Evolutionary conservation across 2,113 vertebrate species (phyloP), one percentile per base, ranked within the genome.

Genomic region (Lota lota): DNA sequence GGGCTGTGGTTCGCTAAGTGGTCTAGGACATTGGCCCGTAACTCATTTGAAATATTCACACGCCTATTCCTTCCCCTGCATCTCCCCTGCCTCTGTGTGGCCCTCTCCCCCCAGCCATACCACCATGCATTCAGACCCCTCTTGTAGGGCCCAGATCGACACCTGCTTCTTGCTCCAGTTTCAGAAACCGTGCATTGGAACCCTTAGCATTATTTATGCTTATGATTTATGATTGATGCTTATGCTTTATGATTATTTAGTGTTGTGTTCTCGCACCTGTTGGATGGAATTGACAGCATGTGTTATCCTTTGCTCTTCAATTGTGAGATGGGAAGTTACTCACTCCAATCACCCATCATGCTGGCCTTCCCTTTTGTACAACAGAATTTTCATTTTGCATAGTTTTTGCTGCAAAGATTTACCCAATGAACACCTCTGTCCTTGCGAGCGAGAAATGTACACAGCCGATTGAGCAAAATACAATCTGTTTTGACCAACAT

Each of bases 1-100:
- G 22, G 62, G 69, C 63, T 28, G 56, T 64, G 64, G 40, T 73
- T 56, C 16, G 61, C 50, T 67, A 67, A 57, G 18, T 57, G 59
- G 8, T 67, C 57, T 19, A 61, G 21, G 19, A 50, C 47, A 24
- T 2, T 24, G 24, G 24, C 24, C 24, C 4, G 24, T 24, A 71
- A 58, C 51, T 65, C 28, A 59, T 72, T 64, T 59, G 70, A 53
- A 22, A 66, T 28, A 40, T 50, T 50, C 6, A 14, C 18, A 62
- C 3, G 11, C 51, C 12, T 64, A 63, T 33, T 57, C 51, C 47
- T 14, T 20, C 20, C 1, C 51, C 20, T 50, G 20, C 50, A 8
- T 51, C 18, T 18, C 63, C 18, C 17, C 57, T 5, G 60, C 66
- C 28, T 19, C 67, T 68, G 33, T 68, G 58, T 22, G 58, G 15